Evolutionary conservation across 2,888 invertebrate genomes (phyloP).

Genomic region (Peribatodes rhomboidaria): DNA sequence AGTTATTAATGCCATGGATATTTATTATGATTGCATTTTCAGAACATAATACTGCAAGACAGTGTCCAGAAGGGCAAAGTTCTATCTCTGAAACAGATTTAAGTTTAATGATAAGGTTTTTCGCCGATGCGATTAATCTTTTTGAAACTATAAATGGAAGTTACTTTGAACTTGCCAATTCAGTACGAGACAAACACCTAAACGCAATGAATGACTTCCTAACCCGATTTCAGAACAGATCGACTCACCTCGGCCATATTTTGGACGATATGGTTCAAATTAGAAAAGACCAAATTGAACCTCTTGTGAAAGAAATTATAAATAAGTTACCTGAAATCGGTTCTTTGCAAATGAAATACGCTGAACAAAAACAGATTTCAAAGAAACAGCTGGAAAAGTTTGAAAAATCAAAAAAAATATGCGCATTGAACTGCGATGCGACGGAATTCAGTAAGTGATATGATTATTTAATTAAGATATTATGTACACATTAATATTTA

Average conservation of each 20-base stretch:
- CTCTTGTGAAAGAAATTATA: slow-evolving; percentile 41
- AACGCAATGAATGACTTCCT: slow-evolving; percentile 46
- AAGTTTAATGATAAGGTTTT: slow-evolving; percentile 50
- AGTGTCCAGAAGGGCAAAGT: slow-evolving; percentile 46
- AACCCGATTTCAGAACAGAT: slow-evolving; percentile 48
- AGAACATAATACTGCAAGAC: slow-evolving; percentile 7
- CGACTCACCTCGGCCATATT: slow-evolving; percentile 60
- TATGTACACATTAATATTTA: too few relatives aligned
- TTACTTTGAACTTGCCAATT: slow-evolving; percentile 42
- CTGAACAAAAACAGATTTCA: slow-evolving; percentile 32
- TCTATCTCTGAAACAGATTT: slow-evolving; percentile 54
- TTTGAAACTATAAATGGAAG: slow-evolving; percentile 41
- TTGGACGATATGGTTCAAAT: slow-evolving; percentile 51
- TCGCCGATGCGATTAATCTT: slow-evolving; percentile 42
- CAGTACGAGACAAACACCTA: slow-evolving; percentile 45
- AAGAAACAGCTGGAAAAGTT: slow-evolving; percentile 40
- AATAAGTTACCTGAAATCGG: slow-evolving; percentile 43
- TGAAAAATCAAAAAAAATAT: slow-evolving; percentile 47
- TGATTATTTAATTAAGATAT: neutral
- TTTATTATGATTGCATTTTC: slow-evolving; percentile 6
- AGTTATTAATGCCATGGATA: too few relatives aligned
- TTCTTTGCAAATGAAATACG: slow-evolving; percentile 36
- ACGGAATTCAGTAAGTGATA: slow-evolving; percentile 34
- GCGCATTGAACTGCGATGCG: slow-evolving; percentile 51
- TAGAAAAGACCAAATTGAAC: slow-evolving; percentile 46